These are phyloP conservation scores for Boloria euphrosyne DNA, from an alignment of 2,888 invertebrate genomes.

Conservation along the genomic window DNA sequence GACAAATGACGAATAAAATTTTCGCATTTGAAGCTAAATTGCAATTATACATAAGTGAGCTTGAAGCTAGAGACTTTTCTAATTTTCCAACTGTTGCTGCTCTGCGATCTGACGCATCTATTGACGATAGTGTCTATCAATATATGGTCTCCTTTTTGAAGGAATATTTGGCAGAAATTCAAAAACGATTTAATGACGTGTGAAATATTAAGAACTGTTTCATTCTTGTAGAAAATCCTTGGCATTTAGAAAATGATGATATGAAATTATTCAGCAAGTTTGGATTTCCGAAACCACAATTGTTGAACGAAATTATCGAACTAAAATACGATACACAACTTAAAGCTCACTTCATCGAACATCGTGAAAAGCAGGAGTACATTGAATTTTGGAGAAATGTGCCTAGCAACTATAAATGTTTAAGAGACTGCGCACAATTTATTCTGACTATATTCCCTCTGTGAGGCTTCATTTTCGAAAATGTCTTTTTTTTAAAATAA, in stretches of 20 bases:
- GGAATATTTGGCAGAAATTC: conserved; percentile 10
- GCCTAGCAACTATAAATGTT: too few species aligned
- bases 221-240: conserved; percentile 4
- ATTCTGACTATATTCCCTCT: too few species aligned
- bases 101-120: conserved; percentile 8
- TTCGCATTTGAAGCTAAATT: conserved; percentile 15
- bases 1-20: conserved; percentile 11
- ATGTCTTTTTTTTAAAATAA: conserved; percentile 34
- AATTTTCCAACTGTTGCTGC: conserved; percentile 16
- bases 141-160: conserved; percentile 1
- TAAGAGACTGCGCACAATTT: too few species aligned
- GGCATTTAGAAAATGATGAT: conserved; percentile 13
- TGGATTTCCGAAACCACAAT: conserved; percentile 14
- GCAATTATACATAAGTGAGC: conserved; percentile 15
- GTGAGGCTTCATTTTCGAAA: conserved; percentile 27
- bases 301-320: conserved; percentile 15
- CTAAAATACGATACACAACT: conserved; percentile 10
- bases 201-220: conserved; percentile 6
- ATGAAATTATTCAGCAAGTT: conserved; percentile 13
- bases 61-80: conserved; percentile 9
- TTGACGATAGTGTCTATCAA: conserved; percentile 9
- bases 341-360: too few species aligned
- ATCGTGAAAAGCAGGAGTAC: too few species aligned
- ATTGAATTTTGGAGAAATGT: too few species aligned
- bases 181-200: conserved; percentile 14